Conservation (phyloP, 2,888 invertebrate genomes). For the Artemia sinica region DNA sequence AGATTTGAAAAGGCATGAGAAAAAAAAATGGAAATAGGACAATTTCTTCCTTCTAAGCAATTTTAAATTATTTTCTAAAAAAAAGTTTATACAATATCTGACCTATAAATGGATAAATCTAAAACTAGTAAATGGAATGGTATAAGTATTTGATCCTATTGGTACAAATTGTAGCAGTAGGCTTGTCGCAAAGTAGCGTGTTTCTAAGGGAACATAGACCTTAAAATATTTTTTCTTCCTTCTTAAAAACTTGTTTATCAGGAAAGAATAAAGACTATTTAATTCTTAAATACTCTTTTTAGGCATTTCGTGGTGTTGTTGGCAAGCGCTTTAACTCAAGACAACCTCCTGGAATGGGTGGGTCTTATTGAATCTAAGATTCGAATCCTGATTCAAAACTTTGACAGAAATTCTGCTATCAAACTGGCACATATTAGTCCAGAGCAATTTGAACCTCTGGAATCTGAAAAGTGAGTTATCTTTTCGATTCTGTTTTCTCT, state of each 20-base stretch:
- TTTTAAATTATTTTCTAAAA: too few relatives aligned
- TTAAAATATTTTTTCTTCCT: conserved; percentile 11
- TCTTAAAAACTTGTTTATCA: conserved; percentile 9
- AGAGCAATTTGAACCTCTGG: conserved; percentile 50
- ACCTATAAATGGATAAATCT: too few relatives aligned
- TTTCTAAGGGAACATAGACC: too few relatives aligned
- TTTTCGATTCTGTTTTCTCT: conserved; percentile 15
- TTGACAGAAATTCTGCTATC: conserved; percentile 82
- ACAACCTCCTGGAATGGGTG: conserved; percentile 87
- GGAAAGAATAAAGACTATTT: not conserved
- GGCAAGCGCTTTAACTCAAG: conserved; percentile 56
- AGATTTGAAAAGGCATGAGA: too few relatives aligned
- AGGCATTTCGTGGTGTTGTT: conserved; percentile 87
- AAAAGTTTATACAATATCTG: too few relatives aligned
- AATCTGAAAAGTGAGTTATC: conserved; percentile 26
- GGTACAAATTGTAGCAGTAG: too few relatives aligned
- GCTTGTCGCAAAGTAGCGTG: too few relatives aligned
- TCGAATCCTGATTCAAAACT: conserved; percentile 67
- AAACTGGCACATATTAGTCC: conserved; percentile 89
- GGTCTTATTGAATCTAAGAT: conserved; percentile 93
- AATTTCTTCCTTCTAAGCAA: too few relatives aligned
- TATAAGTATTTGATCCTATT: too few relatives aligned
- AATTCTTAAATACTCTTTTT: conserved; percentile 24
- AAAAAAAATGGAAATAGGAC: too few relatives aligned
- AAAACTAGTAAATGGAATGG: too few relatives aligned